Evolutionary conservation across 53 echinoderm and acorn worm genomes (phyloP), one percentile per base, ranked within the genome.

Genomic region (Mesocentrotus franciscanus): DNA sequence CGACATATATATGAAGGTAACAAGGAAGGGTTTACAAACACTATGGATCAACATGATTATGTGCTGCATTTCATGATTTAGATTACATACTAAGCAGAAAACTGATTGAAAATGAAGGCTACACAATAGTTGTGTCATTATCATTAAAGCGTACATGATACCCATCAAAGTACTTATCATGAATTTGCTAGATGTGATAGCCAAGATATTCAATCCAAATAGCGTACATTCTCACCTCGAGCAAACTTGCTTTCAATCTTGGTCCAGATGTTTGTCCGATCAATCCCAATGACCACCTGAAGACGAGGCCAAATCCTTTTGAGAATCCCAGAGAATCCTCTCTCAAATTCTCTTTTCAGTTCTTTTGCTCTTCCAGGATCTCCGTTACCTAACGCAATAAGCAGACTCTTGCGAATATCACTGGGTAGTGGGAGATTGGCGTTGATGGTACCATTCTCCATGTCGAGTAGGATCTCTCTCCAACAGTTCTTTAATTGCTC

Each of bases 221-320:
- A 71, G 71, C 20, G 71, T 6, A 4, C 12, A 24, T 36, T 5
- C 84, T 61, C 61, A 94, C 94, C 94, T 83, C 17, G 33, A 32
- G 61, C 84, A 8, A 33, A 83, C 14, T 57, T 59, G 6, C 62
- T 59, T 79, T 94, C 83, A 32, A 94, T 30, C 36, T 94, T 94
- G 0, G 94, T 64, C 94, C 94, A 94, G 3, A 94, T 18, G 4
- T 22, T 35, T 24, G 94, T 94, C 18, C 33, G 20, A 60, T 96
- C 96, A 33, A 95, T 79, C 1, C 34, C 93, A 7, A 75, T 33
- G 5, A 94, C 29, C 0, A 89, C 91, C 0, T 34, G 39, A 5
- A 96, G 87, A 55, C 92, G 92, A 15, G 97, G 97, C 97, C 97
- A 97, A 29, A 97, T 95, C 56, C 97, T 95, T 84, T 92, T 96